A percentile compares a stretch with the other conserved stretches of the same genome.
phyloP scores from a whole-genome alignment of 2,113 vertebrate genomes.

The Hyaena hyaena region DNA sequence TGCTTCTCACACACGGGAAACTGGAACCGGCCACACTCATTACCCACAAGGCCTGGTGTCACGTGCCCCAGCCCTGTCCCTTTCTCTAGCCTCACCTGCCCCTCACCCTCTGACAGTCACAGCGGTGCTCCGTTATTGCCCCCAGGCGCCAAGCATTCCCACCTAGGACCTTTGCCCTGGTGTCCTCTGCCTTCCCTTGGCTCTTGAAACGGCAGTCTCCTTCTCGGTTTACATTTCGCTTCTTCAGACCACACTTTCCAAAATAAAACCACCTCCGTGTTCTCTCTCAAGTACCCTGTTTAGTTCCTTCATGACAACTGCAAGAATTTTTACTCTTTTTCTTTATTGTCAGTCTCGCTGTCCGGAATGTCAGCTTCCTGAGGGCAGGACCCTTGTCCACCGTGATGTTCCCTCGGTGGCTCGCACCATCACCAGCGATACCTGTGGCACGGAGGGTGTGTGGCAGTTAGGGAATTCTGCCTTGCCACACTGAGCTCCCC shows the following conservation, averaged over 20 bases:
- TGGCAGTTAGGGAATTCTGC: not conserved
- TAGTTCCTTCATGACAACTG: not conserved
- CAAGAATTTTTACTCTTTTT: not conserved
- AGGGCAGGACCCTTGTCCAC: not conserved
- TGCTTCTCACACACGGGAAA: not conserved
- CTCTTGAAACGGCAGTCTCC: not conserved
- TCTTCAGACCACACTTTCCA: constrained; percentile 1
- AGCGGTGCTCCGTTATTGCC: not conserved
- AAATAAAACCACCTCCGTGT: not conserved
- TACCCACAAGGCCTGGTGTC: not conserved
- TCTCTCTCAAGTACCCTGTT: constrained; percentile 2
- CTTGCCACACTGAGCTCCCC: not conserved
- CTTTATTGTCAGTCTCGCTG: not conserved
- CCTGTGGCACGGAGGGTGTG: not conserved
- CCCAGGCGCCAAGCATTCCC: not conserved
- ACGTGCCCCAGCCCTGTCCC: not conserved
- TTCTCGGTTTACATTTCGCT: constrained; percentile 9
- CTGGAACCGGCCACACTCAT: not conserved
- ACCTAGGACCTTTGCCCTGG: too few relatives aligned
- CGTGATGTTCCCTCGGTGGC: not conserved
- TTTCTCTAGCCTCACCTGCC: not conserved
- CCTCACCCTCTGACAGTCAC: not conserved
- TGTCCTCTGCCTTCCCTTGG: not conserved
- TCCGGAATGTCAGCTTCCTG: not conserved
- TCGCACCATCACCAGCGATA: not conserved